These are phyloP conservation scores for Patella pellucida DNA, from an alignment of 2,888 invertebrate genomes.

Conservation along the genomic window DNA sequence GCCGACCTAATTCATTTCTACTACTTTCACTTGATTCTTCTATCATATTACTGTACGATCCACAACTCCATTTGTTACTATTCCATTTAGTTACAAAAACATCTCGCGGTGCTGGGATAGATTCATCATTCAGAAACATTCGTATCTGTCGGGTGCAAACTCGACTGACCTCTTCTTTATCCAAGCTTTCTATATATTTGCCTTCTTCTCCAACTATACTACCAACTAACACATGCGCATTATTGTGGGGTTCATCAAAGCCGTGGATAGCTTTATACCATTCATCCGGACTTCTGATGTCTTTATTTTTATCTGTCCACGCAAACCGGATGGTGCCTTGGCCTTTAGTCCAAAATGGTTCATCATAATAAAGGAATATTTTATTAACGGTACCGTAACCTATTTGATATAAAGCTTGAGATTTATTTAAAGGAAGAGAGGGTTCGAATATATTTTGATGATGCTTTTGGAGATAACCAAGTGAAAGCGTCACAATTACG, in stretches of 20 bases:
- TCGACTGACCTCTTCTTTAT: slow-evolving; percentile 80
- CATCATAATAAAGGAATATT: slow-evolving; percentile 83
- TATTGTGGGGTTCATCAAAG: slow-evolving; percentile 80
- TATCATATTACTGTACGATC: slow-evolving; percentile 78
- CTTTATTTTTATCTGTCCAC: slow-evolving; percentile 42
- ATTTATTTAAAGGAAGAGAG: slow-evolving; percentile 79
- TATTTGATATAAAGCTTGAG: slow-evolving; percentile 78
- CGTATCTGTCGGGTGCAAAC: slow-evolving; percentile 78
- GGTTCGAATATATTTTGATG: slow-evolving; percentile 82
- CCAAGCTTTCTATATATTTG: slow-evolving; percentile 79
- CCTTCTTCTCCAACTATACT: slow-evolving; percentile 82
- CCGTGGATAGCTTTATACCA: slow-evolving; percentile 83
- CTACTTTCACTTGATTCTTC: slow-evolving; percentile 34
- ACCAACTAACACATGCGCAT: slow-evolving; percentile 82
- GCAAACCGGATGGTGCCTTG: slow-evolving; percentile 69
- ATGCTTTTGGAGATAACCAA: slow-evolving; percentile 84
- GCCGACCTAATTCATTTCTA: slow-evolving; percentile 45
- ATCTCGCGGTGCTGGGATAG: slow-evolving; percentile 80
- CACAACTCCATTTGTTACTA: slow-evolving; percentile 81
- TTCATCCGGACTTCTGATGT: slow-evolving; percentile 21
- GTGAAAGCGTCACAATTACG: slow-evolving; percentile 82
- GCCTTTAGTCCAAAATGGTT: slow-evolving; percentile 82
- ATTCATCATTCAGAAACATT: slow-evolving; percentile 80
- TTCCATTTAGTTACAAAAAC: slow-evolving; percentile 79
- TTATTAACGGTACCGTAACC: slow-evolving; percentile 84